Evolutionary conservation across 2,113 vertebrate species (phyloP), one percentile per base, ranked within the genome.

Genomic region (Chinchilla lanigera): DNA sequence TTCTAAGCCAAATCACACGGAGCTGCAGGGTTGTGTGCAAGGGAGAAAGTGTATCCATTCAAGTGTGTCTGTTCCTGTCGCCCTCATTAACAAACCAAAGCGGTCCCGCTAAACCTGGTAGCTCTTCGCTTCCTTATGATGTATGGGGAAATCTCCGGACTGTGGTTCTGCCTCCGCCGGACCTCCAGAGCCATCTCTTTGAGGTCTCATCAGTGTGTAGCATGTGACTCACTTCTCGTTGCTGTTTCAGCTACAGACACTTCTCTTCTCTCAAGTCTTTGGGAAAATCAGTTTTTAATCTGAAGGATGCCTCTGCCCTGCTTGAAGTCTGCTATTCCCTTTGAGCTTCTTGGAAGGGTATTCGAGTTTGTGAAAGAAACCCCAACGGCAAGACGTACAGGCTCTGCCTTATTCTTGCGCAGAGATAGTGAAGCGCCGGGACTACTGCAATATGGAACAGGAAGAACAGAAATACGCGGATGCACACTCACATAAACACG

Each of bases 311-410:
- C 9, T 82, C 83, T 81, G 63, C 11, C 28, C 16, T 35, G 50
- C 26, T 88, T 75, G 52, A 80, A 44, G 13, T 86, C 24, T 84
- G 5, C 24, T 3, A n/a, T 67, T 80, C 16, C 12, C 30, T 86
- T 81, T 77, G 7, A 50, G 93, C 3, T 69, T 73, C 89, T 86
- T 95, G 58, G 86, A 93, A 90, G 58, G 44, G 1, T 56, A 63
- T 77, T 90, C 33, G 14, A n/a, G 63, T n/a, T 81, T 54, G 60
- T 89, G 65, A 92, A 89, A 73, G 61, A 95, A 65, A 90, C 73
- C 5, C 38, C 50, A 89, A 20, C 9, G 30, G 30, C n/a, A 63
- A 33, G 28, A 56, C 9, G 63, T 95, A 47, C 0, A 58, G 65
- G 5, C 7, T 93, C 33, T 80, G 54, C 22, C 16, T 89, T 56